A percentile compares a stretch with the other conserved stretches of the same genome.
phyloP scores from a whole-genome alignment of 1,140 invertebrate genomes.

The Matsumurasca onukii region DNA sequence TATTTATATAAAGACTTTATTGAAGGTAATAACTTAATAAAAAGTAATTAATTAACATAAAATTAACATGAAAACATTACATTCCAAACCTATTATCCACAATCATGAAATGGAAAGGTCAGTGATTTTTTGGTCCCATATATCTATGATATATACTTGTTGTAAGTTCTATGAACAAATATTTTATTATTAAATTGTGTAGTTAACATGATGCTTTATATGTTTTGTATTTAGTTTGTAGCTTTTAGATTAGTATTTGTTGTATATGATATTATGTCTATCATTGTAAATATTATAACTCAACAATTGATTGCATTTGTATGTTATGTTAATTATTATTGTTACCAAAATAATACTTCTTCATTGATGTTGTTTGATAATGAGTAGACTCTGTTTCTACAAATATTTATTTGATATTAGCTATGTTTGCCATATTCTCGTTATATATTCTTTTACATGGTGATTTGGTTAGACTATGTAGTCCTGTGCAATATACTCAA shows the following conservation, averaged over 20 bases:
- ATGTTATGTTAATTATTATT: background rate
- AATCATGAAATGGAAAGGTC: slow-evolving; percentile 53
- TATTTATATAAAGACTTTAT: no score
- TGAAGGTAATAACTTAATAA: no score
- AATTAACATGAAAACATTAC: no score
- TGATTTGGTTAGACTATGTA: background rate
- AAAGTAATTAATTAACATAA: no score
- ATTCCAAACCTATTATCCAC: slow-evolving; percentile 2
- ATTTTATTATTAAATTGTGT: slow-evolving; percentile 38
- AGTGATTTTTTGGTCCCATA: slow-evolving; percentile 77
- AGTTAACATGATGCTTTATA: slow-evolving; percentile 36
- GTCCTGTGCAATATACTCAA: background rate
- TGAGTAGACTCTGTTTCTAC: no score
- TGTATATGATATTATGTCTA: background rate
- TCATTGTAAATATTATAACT: background rate
- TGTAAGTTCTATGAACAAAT: slow-evolving; percentile 91
- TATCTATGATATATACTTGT: slow-evolving; percentile 93
- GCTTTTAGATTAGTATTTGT: background rate
- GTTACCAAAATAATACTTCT: background rate
- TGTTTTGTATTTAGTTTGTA: background rate
- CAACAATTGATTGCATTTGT: background rate
- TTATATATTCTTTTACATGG: background rate
- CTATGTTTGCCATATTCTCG: background rate
- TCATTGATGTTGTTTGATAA: no score
- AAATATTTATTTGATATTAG: background rate